Base-by-base conservation (phyloP, 2,113 vertebrate species). In the Brienomyrus longianalis region DNA sequence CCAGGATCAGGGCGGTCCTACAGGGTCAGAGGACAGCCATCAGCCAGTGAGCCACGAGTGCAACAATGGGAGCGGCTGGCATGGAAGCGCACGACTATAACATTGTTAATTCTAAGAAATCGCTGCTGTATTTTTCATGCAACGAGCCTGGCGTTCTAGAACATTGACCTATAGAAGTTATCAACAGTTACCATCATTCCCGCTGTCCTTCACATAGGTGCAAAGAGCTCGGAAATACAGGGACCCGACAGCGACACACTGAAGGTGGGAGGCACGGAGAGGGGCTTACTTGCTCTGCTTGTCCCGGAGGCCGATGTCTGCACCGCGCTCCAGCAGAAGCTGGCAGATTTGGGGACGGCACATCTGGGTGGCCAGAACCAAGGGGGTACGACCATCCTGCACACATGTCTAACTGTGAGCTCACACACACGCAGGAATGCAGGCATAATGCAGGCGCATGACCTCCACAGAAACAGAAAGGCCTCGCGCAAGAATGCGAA, bases 331-430 rank as follows among this genome's bases (percentile, higher is more conserved):
- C 13, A 99, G 92, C 85, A 99, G 96, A 91, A 99, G 95, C 92
- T 98, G 97, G 91, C 98, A 99, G 15, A 98, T 95, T 0, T 91
- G 88, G 15, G 98, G 97, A 91, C 97, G 97, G 89, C 98, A 99
- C 97, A 99, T 98, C 94, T 99, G 98, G 50, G 98, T 99, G 91
- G 98, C 98, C 93, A 99, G 95, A 90, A 98, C 96, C 86, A 99
- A 95, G 0, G 98, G 98, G 0, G 98, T 99, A 93, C 96, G 96
- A 47, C 98, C 98, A 0, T 99, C 98, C 98, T 99, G 92, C 27
- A 70, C 27, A 70, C 62, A 70, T 89, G 27, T 31, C 15, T 13
- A 88, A 39, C 23, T 27, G 19, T 5, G 19, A 15, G 45, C 27
- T 88, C 35, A 88, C 86, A 59, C 19, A 66, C 19, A 66, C 15